Evolutionary conservation across 2,888 invertebrate genomes (phyloP), one percentile per base, ranked within the genome.

Genomic region (Clitarchus hookeri): DNA sequence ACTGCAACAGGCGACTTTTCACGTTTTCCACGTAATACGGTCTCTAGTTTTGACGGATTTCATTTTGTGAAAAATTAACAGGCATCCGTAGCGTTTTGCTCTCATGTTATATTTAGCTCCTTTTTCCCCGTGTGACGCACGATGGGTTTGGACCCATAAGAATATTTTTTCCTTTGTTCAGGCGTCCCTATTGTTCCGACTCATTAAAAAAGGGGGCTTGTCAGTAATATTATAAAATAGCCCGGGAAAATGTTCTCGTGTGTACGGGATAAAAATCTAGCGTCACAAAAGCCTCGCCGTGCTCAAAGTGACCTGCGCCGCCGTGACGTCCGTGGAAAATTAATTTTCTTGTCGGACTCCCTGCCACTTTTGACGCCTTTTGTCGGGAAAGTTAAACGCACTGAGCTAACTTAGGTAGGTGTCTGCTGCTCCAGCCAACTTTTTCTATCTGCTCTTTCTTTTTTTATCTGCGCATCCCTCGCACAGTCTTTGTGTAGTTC

Each of bases 311-410:
- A 65, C 65, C 65, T 65, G 65, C 65, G n/a, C 65, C 65, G 8
- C 19, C 65, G 8, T 65, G 23, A 65, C 65, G 65, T n/a, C 65
- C 65, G 23, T 19, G 65, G 65, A n/a, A 65, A 65, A 65, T 65
- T 65, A 65, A 65, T 65, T 65, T 65, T 65, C 65, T 65, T 65
- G 65, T 65, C 65, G 65, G 65, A 65, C 65, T 65, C 65, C 65
- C 65, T 19, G 65, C 65, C 65, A n/a, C 65, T 6, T 19, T n/a
- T 19, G 65, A 65, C 65, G 65, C 65, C 65, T 65, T 65, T 19
- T n/a, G 65, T n/a, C 65, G 65, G 11, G 16, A 48, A 48, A 48
- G 48, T 48, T 48, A 48, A 48, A 8, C 48, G 48, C 3, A 48
- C 12, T 48, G 48, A 48, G 48, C 48, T 2, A 48, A 48, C 48